phyloP scores from a whole-genome alignment of 2,888 invertebrate species.

The Helleia helle region DNA sequence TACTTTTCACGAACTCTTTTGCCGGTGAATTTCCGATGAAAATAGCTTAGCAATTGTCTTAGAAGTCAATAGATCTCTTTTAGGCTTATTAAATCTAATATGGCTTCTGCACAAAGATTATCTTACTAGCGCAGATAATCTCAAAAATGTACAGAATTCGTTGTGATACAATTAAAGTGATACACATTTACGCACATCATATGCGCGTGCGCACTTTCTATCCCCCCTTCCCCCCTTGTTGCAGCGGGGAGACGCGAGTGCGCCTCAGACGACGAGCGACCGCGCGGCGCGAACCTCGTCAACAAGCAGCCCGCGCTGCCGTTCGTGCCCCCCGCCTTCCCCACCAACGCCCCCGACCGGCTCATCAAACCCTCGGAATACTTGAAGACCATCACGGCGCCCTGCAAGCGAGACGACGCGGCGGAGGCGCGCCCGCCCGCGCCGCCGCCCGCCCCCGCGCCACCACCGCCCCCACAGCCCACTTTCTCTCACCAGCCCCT shows the following conservation, averaged over 20 bases:
- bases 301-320: conserved; percentile 90
- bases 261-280: conserved; percentile 67
- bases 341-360: conserved; percentile 84
- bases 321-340: conserved; percentile 94
- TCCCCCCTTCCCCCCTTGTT: conserved; percentile 40
- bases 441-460: conserved; percentile 62
- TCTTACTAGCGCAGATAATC: too few species aligned
- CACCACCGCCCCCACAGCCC: conserved; percentile 50
- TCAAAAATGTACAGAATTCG: too few species aligned
- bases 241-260: conserved; percentile 64
- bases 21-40: too few species aligned
- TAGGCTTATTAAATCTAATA: too few species aligned
- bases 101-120: too few species aligned
- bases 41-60: too few species aligned
- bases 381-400: conserved; percentile 84
- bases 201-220: conserved; percentile 58
- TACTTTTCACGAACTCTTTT: too few species aligned
- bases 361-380: conserved; percentile 95
- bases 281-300: conserved; percentile 78
- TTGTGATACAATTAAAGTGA: conserved; percentile 5
- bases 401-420: conserved; percentile 72
- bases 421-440: conserved; percentile 76
- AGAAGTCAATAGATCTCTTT: too few species aligned
- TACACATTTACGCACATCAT: conserved; percentile 15
- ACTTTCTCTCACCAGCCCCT: conserved; percentile 78